Conservation (phyloP, 2,888 invertebrate species). For the Metallyticus violacea region DNA sequence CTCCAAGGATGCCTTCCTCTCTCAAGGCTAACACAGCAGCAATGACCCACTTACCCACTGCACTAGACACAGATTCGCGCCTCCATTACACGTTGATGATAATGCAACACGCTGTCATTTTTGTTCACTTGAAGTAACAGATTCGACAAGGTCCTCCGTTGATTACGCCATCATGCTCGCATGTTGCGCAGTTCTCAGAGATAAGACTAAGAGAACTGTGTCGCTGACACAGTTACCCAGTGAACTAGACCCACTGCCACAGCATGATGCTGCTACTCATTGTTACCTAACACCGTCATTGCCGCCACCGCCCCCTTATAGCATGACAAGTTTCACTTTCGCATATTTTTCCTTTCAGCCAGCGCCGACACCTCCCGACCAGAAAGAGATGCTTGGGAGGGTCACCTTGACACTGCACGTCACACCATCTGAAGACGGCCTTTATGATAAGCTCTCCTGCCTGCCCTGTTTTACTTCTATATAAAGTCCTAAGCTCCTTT, state of each 20-base stretch:
- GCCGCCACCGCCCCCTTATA: too few species aligned
- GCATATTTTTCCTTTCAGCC: background rate
- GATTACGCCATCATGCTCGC: background rate
- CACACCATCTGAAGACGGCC: background rate
- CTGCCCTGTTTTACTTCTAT: too few species aligned
- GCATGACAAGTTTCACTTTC: constrained; percentile 4
- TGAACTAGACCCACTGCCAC: constrained; percentile 49
- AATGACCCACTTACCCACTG: constrained; percentile 46
- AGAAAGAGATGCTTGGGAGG: background rate
- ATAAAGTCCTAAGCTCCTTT: too few species aligned
- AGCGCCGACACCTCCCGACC: too few species aligned
- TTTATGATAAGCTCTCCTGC: too few species aligned
- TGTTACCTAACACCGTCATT: background rate
- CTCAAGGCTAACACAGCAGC: background rate
- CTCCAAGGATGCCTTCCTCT: background rate
- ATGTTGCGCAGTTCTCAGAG: constrained; percentile 31
- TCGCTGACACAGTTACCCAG: constrained; percentile 51
- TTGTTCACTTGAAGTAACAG: constrained; percentile 23
- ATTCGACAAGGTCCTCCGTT: background rate
- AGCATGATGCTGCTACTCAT: background rate
- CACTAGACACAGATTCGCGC: constrained; percentile 47
- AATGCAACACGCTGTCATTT: background rate
- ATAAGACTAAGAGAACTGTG: constrained; percentile 35
- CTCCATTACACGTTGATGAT: background rate
- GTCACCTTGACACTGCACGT: background rate